Evolutionary conservation across 1,140 invertebrate species (phyloP), one percentile per base, ranked within the genome.

Genomic region (Heliconius congener): DNA sequence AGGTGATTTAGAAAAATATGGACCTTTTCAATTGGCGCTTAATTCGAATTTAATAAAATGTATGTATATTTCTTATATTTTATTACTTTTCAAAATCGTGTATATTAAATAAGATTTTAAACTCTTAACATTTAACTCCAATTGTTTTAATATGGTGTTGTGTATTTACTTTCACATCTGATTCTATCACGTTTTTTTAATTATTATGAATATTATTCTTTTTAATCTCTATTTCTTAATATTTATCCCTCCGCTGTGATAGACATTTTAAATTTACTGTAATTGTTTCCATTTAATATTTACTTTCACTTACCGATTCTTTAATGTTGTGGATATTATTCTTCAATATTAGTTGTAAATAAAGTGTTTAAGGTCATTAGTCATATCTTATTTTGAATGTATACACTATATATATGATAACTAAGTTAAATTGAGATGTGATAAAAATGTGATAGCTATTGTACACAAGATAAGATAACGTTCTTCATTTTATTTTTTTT

Each of bases 21-120:
- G 91, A 80, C 92, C 91, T 0, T 89, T 94, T 66, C 88, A 92
- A 77, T 39, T 92, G 27, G 90, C 87, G 9, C 46, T 94, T 5
- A 84, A 84, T 66, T 93, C 90, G 1, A 90, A 88, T 73, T 83
- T 91, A 27, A 88, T 94, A 9, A 92, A 93, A 91, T 93, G 91
- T 94, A 81, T 92, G 92, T 55, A 50, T 71, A 18, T 42, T 55
- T 57, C 23, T 66, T 27, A 30, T 66, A 42, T 42, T 13, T 4
- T 30, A 30, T 23, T 4, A 66, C 11, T 66, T 57, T 23, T 9
- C 8, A 8, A 23, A 9, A 8, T 23, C 23, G 55, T 9, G 55
- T 11, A 13, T 46, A 46, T 46, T 46, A 46, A 42, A 4, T 13
- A 42, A 11, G 42, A 3, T 42, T 0, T 42, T 42, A 3, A 11